Conservation (phyloP, 2,113 vertebrate species). For the Romanogobio albipinnatus region DNA sequence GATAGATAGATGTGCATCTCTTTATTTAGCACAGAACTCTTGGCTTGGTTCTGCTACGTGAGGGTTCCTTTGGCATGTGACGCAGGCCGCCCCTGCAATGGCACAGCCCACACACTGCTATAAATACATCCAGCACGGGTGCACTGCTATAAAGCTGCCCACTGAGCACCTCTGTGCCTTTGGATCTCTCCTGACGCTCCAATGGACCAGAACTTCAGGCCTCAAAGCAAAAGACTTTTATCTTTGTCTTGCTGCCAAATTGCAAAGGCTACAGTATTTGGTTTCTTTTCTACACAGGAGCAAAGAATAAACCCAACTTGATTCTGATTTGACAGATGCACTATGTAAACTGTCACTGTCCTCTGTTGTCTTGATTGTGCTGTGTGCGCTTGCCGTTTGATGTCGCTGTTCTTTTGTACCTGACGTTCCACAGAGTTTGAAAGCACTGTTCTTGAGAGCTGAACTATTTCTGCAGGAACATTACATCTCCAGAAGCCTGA, state of each 20-base stretch:
- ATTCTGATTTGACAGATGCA: slow-evolving; percentile 16
- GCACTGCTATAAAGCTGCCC: slow-evolving; percentile 69
- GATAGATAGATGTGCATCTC: not conserved
- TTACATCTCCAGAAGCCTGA: not conserved
- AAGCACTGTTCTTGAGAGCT: not conserved
- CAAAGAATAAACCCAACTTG: not conserved
- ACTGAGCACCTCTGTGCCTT: slow-evolving; percentile 35
- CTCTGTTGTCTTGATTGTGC: not conserved
- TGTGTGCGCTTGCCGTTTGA: not conserved
- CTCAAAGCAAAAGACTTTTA: not conserved
- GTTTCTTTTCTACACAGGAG: not conserved
- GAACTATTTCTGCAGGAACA: not conserved
- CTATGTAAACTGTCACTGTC: not conserved
- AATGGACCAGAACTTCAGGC: slow-evolving; percentile 23
- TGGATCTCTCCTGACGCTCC: slow-evolving; percentile 46
- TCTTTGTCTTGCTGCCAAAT: slow-evolving; percentile 7
- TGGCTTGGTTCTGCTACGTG: slow-evolving; percentile 68
- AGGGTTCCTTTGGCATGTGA: slow-evolving; percentile 71
- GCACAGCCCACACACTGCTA: slow-evolving; percentile 76
- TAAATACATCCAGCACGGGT: slow-evolving; percentile 72
- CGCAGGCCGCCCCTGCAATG: slow-evolving; percentile 70
- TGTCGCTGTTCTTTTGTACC: not conserved
- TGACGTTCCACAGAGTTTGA: not conserved
- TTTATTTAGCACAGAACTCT: slow-evolving; percentile 58
- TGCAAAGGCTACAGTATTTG: not conserved